Evolutionary conservation across 2,888 invertebrate genomes (phyloP).

Genomic region (Agrotis segetum): DNA sequence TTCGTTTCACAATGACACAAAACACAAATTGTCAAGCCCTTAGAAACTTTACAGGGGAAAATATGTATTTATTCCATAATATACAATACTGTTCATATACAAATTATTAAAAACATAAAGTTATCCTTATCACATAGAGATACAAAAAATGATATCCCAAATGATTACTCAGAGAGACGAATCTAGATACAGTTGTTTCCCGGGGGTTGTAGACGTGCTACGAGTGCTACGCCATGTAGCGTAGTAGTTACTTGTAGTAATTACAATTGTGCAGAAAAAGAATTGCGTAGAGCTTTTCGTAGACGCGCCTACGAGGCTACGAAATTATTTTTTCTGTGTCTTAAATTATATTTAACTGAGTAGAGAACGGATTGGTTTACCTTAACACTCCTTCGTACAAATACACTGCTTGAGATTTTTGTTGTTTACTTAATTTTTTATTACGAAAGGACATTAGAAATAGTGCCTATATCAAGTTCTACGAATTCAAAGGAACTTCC

Average conservation of each 20-base stretch:
- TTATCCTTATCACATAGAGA: no score
- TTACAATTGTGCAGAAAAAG: constrained; percentile 33
- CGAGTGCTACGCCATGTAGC: constrained; percentile 41
- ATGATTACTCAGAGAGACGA: no score
- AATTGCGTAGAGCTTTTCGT: constrained; percentile 29
- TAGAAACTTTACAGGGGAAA: no score
- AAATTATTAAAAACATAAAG: no score
- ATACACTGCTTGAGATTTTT: no score
- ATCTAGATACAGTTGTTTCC: neutral
- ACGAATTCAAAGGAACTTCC: neutral
- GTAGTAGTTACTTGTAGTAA: constrained; percentile 21
- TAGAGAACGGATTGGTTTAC: neutral
- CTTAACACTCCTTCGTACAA: neutral
- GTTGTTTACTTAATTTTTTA: constrained; percentile 5
- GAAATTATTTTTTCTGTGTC: neutral
- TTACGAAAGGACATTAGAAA: neutral
- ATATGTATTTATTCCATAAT: no score
- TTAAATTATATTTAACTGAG: neutral
- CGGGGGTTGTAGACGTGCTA: constrained; percentile 28
- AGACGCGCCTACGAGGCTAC: constrained; percentile 31
- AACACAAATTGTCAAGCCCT: neutral
- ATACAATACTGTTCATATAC: no score
- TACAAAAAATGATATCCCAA: neutral
- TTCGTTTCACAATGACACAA: constrained; percentile 3
- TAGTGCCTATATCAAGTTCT: no score